These are phyloP conservation scores for Semotilus atromaculatus DNA, from an alignment of 2,797 vertebrate genomes.

Conservation along the genomic window DNA sequence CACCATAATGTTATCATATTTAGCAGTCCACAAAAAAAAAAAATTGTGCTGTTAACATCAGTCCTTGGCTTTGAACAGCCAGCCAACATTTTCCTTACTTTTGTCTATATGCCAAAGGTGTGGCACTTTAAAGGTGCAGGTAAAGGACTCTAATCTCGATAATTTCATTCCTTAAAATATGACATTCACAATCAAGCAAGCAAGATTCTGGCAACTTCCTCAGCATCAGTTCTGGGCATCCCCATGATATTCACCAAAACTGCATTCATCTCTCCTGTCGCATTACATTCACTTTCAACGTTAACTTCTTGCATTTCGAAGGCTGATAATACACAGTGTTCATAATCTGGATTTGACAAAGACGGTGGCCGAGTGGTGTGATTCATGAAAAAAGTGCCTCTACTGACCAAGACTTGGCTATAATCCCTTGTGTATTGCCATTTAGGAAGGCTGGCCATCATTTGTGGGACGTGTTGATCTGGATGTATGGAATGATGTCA, in stretches of 20 bases:
- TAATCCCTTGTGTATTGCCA: slow-evolving; percentile 59
- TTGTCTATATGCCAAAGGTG: slow-evolving; percentile 55
- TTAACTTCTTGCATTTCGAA: slow-evolving; percentile 53
- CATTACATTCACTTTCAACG: slow-evolving; percentile 55
- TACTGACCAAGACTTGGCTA: slow-evolving; percentile 71
- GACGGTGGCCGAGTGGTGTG: slow-evolving; percentile 52
- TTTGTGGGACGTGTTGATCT: slow-evolving; percentile 54
- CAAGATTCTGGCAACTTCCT: slow-evolving; percentile 52
- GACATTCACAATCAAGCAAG: slow-evolving; percentile 62
- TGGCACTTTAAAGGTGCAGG: slow-evolving; percentile 57
- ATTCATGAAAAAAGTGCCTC: slow-evolving; percentile 58
- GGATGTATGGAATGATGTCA: slow-evolving; percentile 47
- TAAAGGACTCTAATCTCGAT: slow-evolving; percentile 60
- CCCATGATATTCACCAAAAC: slow-evolving; percentile 46
- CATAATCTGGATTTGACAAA: slow-evolving; percentile 53
- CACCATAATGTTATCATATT: slow-evolving; percentile 81
- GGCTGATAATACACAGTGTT: slow-evolving; percentile 52
- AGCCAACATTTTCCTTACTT: slow-evolving; percentile 68
- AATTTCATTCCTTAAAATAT: slow-evolving; percentile 62
- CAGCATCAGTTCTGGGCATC: slow-evolving; percentile 47
- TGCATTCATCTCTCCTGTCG: slow-evolving; percentile 44
- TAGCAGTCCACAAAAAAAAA: slow-evolving; percentile 77
- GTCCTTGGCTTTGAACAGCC: slow-evolving; percentile 80
- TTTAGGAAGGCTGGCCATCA: slow-evolving; percentile 55
- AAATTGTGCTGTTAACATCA: slow-evolving; percentile 81